These are phyloP conservation scores for Stegophylla sp. DNA, from an alignment of 2,888 invertebrate species.

Conservation along the genomic window DNA sequence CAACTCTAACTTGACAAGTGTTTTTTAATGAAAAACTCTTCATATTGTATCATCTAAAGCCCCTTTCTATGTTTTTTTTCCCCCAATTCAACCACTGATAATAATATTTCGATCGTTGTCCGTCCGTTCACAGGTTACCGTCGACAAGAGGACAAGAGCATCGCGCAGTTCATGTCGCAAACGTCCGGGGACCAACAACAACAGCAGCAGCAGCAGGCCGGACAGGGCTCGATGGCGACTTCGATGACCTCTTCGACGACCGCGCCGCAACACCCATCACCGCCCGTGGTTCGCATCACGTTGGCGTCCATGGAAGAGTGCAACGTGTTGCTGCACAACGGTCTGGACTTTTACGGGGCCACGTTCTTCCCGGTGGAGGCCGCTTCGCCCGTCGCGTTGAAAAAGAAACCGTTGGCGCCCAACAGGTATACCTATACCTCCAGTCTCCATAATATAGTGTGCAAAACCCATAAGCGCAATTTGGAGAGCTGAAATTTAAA, in stretches of 20 bases:
- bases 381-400: slow-evolving; percentile 59
- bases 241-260: slow-evolving; percentile 22
- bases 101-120: too few species aligned
- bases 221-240: background rate
- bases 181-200: slow-evolving; percentile 16
- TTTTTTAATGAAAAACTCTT: too few species aligned
- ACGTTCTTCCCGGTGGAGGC: slow-evolving; percentile 85
- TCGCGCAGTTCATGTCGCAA: slow-evolving; percentile 33
- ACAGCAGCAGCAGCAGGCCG: slow-evolving; percentile 9
- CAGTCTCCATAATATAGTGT: too few species aligned
- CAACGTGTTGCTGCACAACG: slow-evolving; percentile 80
- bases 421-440: slow-evolving; percentile 49
- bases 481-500: too few species aligned
- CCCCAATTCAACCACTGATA: too few species aligned
- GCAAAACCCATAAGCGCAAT: background rate
- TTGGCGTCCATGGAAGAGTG: slow-evolving; percentile 79
- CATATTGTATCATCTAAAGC: too few species aligned
- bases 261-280: slow-evolving; percentile 66
- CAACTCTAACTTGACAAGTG: too few species aligned
- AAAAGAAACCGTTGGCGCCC: slow-evolving; percentile 47
- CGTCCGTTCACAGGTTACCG: slow-evolving; percentile 29
- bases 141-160: slow-evolving; percentile 33
- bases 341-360: slow-evolving; percentile 85
- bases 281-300: slow-evolving; percentile 72
- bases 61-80: too few species aligned